These are phyloP conservation scores for Drosophila meridionalis DNA, from an alignment of 2,888 invertebrate genomes.

Conservation along the genomic window DNA sequence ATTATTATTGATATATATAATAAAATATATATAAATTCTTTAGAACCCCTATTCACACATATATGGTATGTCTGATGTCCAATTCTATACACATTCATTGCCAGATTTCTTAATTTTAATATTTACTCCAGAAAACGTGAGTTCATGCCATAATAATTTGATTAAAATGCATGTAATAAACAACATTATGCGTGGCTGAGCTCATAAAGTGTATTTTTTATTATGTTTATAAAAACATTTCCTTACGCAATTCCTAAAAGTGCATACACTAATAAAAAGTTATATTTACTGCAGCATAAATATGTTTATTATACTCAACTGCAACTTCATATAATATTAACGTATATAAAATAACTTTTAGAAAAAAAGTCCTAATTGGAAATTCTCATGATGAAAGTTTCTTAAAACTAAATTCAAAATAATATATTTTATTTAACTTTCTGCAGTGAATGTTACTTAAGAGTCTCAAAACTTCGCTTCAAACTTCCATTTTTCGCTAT, in stretches of 20 bases:
- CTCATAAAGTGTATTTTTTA: not conserved
- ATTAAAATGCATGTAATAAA: not conserved
- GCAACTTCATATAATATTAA: not conserved
- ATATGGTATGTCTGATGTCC: no score
- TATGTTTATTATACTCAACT: not conserved
- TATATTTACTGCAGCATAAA: conserved; percentile 10
- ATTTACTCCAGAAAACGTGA: not conserved
- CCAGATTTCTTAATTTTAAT: not conserved
- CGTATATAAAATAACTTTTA: not conserved
- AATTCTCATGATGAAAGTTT: not conserved
- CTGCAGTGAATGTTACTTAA: not conserved
- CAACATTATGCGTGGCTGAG: not conserved
- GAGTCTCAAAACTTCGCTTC: not conserved
- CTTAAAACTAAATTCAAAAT: not conserved
- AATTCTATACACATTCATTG: not conserved
- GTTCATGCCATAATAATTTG: not conserved
- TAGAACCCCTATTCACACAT: no score
- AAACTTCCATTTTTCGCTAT: not conserved
- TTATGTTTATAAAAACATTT: not conserved
- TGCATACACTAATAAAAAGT: conserved; percentile 4
- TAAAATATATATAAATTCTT: no score
- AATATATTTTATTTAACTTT: not conserved
- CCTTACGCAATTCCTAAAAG: not conserved
- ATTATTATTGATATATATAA: no score
- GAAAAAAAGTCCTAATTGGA: not conserved